Base-by-base conservation (phyloP, 2,113 vertebrate species). In the Pogona vitticeps region DNA sequence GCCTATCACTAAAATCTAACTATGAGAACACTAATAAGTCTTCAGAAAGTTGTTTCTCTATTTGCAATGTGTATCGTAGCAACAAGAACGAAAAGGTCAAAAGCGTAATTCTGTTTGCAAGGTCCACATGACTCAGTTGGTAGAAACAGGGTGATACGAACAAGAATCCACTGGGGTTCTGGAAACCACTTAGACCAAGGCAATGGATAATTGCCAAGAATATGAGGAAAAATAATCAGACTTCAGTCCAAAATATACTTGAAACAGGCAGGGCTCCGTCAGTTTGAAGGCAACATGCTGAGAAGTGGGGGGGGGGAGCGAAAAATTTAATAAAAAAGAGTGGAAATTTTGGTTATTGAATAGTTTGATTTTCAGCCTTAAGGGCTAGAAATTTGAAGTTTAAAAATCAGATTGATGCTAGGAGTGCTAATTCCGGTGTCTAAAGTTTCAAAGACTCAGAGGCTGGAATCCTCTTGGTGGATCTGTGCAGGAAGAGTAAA, bases 41-140 rank as follows among this genome's bases (percentile, higher is more conserved):
- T 52, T 75, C 85, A 81, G 78, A 81, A 38, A 52, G 28, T 76
- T 68, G 14, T 87, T 82, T 65, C 85, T 86, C 7, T 87, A 52
- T 58, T 82, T 87, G 52, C 23, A 79, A 6, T 68, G 21, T 71
- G 85, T 87, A 36, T 87, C 31, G 14, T 28, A 67, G 40, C 85
- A 87, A 87, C 38, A 67, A 38, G 59, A 75, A 52, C n/a, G 63
- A 21, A 72, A 68, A 36, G 79, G 40, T 86, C 70, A 86, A 56
- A 65, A 81, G 70, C 36, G 33, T 40, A 12, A 31, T 87, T 82
- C n/a, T 15, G 75, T 87, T 63, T 76, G 56, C 23, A 76, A 82
- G 33, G 72, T 56, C 33, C 59, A 76, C n/a, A 56, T 87, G 61
- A 67, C 59, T 28, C 40, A 75, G 79, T 23, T 76, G 59, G 72